These are phyloP conservation scores for Patiria miniata DNA, from an alignment of 35 echinoderm and acorn worm species.

Conservation along the genomic window DNA sequence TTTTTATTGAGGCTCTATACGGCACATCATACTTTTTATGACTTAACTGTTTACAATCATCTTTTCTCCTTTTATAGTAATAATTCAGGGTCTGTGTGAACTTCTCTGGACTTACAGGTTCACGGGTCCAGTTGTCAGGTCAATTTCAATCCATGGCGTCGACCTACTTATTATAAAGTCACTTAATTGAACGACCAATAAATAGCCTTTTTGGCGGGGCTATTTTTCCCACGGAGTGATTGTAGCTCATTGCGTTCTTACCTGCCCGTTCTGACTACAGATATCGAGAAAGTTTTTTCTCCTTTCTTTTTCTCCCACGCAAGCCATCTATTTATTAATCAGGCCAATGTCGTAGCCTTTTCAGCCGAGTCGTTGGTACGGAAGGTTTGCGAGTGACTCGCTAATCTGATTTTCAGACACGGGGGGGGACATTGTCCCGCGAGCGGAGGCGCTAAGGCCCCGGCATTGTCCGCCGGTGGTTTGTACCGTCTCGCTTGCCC, in stretches of 20 bases:
- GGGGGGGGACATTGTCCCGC: constrained; percentile 4
- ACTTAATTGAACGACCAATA: not conserved
- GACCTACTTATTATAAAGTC: not conserved
- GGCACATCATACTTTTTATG: too few species aligned
- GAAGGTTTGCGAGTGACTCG: constrained; percentile 5
- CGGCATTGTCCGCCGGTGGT: not conserved
- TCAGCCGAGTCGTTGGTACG: not conserved
- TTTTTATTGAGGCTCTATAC: too few species aligned
- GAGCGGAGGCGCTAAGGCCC: not conserved
- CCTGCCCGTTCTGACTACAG: too few species aligned
- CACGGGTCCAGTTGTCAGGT: not conserved
- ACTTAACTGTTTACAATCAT: too few species aligned
- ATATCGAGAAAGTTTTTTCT: too few species aligned
- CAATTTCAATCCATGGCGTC: not conserved
- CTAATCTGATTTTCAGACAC: constrained; percentile 29
- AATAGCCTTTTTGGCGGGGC: not conserved
- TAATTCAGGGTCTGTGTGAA: too few species aligned
- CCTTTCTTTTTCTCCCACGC: not conserved
- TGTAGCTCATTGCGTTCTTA: not conserved
- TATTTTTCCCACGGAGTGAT: not conserved
- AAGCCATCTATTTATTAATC: not conserved
- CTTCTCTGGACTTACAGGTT: not conserved
- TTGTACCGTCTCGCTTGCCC: not conserved
- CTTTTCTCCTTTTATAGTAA: too few species aligned
- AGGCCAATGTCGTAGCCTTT: not conserved